Evolutionary conservation across 2,797 vertebrate species (phyloP).

Genomic region (Bryconaethiops microstoma): DNA sequence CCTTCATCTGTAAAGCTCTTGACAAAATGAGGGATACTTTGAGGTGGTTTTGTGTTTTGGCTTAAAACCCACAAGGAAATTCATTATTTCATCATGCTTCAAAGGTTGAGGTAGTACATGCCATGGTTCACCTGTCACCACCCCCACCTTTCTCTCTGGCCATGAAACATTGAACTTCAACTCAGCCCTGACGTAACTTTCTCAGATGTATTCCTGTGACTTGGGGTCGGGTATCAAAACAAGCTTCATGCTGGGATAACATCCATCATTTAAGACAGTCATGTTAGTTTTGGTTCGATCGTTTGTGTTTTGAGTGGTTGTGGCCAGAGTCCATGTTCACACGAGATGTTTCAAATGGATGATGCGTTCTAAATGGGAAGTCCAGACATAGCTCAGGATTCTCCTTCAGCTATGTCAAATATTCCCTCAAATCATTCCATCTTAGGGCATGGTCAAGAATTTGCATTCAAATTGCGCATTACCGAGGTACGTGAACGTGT

Average conservation of each 20-base stretch:
- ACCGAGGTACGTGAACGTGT: background rate
- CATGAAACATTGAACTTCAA: constrained; percentile 45
- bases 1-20: background rate
- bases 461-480: constrained; percentile 32
- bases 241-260: constrained; percentile 39
- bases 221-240: constrained; percentile 46
- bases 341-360: constrained; percentile 40
- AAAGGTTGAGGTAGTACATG: constrained; percentile 34
- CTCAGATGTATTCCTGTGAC: constrained; percentile 42
- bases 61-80: constrained; percentile 24
- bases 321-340: constrained; percentile 40
- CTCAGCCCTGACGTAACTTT: constrained; percentile 46
- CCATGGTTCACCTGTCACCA: constrained; percentile 43
- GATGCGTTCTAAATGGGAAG: constrained; percentile 42
- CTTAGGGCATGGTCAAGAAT: constrained; percentile 13
- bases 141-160: constrained; percentile 36
- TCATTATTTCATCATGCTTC: constrained; percentile 39
- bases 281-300: constrained; percentile 53
- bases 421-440: constrained; percentile 31
- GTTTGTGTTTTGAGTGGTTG: constrained; percentile 48
- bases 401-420: constrained; percentile 45
- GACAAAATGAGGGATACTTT: background rate
- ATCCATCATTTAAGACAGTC: constrained; percentile 51
- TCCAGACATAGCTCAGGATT: constrained; percentile 38
- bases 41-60: constrained; percentile 28